A percentile compares a stretch with the other conserved stretches of the same genome.
Conservation (phyloP, 2,113 vertebrate species). For the Syrrhaptes paradoxus region DNA sequence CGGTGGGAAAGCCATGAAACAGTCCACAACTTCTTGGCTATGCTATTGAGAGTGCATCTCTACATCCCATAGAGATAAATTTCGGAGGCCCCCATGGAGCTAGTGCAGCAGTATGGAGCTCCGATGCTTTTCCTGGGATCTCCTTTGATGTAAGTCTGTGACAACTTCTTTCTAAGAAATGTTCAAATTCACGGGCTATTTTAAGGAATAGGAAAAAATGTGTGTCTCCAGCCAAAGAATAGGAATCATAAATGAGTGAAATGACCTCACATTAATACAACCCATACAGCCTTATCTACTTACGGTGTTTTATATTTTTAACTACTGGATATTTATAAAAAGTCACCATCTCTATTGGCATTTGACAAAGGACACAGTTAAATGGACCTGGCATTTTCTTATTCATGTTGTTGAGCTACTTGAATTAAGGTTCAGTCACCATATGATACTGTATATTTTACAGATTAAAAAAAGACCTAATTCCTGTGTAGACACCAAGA, state of each 20-base stretch:
- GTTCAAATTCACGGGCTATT: not conserved
- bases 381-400: constrained; percentile 67
- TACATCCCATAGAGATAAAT: not conserved
- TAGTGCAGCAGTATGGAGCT: not conserved
- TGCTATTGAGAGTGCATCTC: not conserved
- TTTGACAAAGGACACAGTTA: constrained; percentile 68
- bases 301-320: constrained; percentile 42
- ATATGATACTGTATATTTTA: not conserved
- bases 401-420: constrained; percentile 56
- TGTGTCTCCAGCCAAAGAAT: not conserved
- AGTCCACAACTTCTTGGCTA: not conserved
- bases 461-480: not conserved
- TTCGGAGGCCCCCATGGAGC: not conserved
- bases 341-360: constrained; percentile 61
- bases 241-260: constrained; percentile 15
- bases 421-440: constrained; percentile 48
- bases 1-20: not conserved
- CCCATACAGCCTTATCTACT: not conserved
- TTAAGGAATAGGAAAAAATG: not conserved
- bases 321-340: constrained; percentile 59
- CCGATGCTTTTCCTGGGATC: not conserved
- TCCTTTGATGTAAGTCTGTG: not conserved
- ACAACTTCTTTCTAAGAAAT: not conserved
- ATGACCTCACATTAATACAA: not conserved
- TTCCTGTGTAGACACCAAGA: not conserved